A percentile compares a stretch with the other conserved stretches of the same genome.
Conservation (phyloP, 2,888 invertebrate genomes). For the Aromia moschata region DNA sequence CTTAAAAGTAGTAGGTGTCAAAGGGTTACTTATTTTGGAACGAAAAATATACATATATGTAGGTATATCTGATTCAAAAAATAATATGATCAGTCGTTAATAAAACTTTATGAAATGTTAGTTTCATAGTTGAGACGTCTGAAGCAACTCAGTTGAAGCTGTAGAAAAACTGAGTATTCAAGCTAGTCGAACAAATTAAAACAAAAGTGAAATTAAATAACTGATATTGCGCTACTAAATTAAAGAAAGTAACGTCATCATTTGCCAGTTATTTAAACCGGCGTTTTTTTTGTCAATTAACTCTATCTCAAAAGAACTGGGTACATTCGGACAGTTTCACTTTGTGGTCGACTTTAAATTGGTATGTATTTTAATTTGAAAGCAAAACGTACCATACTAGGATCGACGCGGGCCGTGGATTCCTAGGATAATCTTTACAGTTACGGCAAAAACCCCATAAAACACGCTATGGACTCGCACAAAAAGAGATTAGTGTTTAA, state of each 20-base stretch:
- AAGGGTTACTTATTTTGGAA: too few relatives aligned
- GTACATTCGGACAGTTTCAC: neutral
- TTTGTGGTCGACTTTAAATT: neutral
- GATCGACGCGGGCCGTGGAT: neutral
- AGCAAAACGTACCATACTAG: neutral
- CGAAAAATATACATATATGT: too few relatives aligned
- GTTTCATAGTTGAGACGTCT: too few relatives aligned
- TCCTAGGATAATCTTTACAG: neutral
- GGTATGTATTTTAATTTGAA: neutral
- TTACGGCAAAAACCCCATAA: neutral
- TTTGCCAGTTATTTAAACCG: neutral
- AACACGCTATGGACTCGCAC: neutral
- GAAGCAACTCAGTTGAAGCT: too few relatives aligned
- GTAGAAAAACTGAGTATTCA: too few relatives aligned
- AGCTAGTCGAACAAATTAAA: neutral
- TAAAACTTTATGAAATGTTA: too few relatives aligned
- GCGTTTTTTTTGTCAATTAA: neutral
- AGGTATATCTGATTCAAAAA: too few relatives aligned
- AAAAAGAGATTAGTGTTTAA: neutral
- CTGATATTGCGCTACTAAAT: neutral
- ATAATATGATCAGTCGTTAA: too few relatives aligned
- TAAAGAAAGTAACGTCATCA: neutral
- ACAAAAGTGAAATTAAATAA: neutral
- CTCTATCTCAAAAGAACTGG: neutral
- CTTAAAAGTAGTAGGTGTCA: too few relatives aligned